phyloP scores from a whole-genome alignment of 2,113 vertebrate species.

The Amblyopsis rosae region DNA sequence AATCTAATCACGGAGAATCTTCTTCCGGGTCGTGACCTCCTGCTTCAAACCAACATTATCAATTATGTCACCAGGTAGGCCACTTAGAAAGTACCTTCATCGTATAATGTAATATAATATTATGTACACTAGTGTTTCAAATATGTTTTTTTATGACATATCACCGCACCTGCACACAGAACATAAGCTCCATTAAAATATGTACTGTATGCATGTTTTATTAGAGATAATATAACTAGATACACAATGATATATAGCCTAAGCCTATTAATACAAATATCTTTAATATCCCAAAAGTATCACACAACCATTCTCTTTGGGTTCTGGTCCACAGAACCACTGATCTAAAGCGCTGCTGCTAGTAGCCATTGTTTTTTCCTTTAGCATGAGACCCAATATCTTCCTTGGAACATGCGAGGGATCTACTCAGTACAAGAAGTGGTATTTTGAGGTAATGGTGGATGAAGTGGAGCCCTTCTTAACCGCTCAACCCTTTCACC shows the following conservation, averaged over 20 bases:
- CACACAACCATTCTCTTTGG: too few species aligned
- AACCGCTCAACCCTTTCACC: slow-evolving; percentile 82
- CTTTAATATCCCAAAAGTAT: too few species aligned
- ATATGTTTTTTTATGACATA: neutral
- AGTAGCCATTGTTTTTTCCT: slow-evolving; percentile 20
- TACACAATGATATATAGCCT: neutral
- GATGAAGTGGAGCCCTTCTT: slow-evolving; percentile 85
- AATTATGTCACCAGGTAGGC: slow-evolving; percentile 89
- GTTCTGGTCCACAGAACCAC: neutral
- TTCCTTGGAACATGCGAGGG: slow-evolving; percentile 89
- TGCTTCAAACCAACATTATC: slow-evolving; percentile 89
- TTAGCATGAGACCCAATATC: slow-evolving; percentile 91
- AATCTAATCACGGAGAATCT: slow-evolving; percentile 95
- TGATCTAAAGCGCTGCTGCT: neutral
- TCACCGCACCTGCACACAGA: slow-evolving; percentile 4
- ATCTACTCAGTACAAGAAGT: slow-evolving; percentile 89
- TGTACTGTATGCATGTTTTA: too few species aligned
- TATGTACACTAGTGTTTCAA: neutral
- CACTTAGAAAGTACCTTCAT: neutral
- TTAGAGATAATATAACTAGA: neutral
- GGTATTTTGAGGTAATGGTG: slow-evolving; percentile 93
- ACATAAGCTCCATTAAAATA: neutral
- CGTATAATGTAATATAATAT: neutral
- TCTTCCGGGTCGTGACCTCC: slow-evolving; percentile 87
- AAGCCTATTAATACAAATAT: too few species aligned